Conservation (phyloP, 2,888 invertebrate genomes). For the Platynereis dumerilii region DNA sequence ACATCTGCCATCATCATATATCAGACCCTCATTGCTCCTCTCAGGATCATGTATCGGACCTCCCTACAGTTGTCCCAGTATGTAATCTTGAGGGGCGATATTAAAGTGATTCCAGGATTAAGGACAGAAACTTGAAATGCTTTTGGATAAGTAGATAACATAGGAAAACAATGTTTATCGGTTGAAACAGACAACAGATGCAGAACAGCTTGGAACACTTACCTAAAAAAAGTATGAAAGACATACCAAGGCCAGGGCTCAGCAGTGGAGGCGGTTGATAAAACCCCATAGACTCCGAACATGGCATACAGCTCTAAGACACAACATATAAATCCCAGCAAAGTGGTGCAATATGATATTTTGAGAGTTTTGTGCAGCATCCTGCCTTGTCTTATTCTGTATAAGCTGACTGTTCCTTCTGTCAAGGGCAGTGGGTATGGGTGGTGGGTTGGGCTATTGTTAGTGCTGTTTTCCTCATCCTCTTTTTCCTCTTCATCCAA, state of each 20-base stretch:
- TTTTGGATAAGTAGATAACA: too few species aligned
- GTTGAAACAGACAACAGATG: not conserved
- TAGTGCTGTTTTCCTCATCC: not conserved
- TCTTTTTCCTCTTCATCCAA: not conserved
- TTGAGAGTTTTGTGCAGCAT: constrained; percentile 67
- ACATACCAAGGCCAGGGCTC: constrained; percentile 69
- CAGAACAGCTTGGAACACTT: constrained; percentile 16
- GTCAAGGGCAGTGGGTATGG: constrained; percentile 29
- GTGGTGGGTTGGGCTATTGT: constrained; percentile 19
- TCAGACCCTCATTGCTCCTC: too few species aligned
- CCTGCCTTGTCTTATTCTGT: constrained; percentile 48
- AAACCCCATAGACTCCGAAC: constrained; percentile 67
- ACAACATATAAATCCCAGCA: constrained; percentile 67
- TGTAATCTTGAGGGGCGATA: too few species aligned
- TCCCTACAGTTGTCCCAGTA: too few species aligned
- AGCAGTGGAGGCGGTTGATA: constrained; percentile 48
- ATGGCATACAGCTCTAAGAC: constrained; percentile 66
- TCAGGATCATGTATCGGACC: too few species aligned
- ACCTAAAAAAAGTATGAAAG: constrained; percentile 65
- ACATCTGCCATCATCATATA: too few species aligned
- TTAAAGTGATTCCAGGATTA: too few species aligned
- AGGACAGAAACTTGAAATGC: too few species aligned
- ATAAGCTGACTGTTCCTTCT: constrained; percentile 39
- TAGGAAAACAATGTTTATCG: too few species aligned
- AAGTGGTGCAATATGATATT: constrained; percentile 67